Conservation (phyloP, 53 echinoderm and acorn worm species). For the Hippasteria phrygiana region DNA sequence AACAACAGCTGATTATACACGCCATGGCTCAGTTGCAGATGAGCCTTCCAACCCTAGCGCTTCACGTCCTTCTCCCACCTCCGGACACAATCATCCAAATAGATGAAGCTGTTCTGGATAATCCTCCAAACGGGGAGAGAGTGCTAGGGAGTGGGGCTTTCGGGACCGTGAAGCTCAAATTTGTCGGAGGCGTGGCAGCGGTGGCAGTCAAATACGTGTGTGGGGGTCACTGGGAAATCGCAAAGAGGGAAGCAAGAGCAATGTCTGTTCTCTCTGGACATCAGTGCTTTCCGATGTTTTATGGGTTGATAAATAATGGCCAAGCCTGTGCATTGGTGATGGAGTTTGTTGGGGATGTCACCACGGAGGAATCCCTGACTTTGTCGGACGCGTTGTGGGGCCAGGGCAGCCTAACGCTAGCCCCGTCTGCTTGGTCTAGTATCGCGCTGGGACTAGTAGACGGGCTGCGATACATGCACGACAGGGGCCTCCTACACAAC, state of each 20-base stretch:
- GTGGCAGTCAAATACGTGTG: neutral
- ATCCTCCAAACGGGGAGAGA: neutral
- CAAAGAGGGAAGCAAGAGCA: neutral
- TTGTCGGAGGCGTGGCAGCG: neutral
- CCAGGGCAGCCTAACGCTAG: neutral
- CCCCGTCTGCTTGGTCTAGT: neutral
- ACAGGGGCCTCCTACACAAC: neutral
- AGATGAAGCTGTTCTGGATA: neutral
- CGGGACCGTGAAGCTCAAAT: neutral
- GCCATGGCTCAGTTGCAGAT: too few species aligned
- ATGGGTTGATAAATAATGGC: neutral
- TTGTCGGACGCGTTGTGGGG: constrained; percentile 19
- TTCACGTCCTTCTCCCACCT: too few species aligned
- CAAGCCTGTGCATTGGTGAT: neutral
- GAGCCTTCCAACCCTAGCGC: too few species aligned
- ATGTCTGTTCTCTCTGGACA: constrained; percentile 4
- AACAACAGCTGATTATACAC: too few species aligned
- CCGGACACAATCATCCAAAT: too few species aligned
- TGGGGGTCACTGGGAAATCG: neutral
- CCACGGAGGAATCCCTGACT: neutral
- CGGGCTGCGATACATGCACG: neutral
- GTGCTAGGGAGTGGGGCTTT: constrained; percentile 23
- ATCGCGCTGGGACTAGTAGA: neutral
- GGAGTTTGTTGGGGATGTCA: constrained; percentile 26
- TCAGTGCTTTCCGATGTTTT: neutral